These are phyloP conservation scores for Yponomeuta sedellus DNA, from an alignment of 2,888 invertebrate genomes.

Conservation along the genomic window DNA sequence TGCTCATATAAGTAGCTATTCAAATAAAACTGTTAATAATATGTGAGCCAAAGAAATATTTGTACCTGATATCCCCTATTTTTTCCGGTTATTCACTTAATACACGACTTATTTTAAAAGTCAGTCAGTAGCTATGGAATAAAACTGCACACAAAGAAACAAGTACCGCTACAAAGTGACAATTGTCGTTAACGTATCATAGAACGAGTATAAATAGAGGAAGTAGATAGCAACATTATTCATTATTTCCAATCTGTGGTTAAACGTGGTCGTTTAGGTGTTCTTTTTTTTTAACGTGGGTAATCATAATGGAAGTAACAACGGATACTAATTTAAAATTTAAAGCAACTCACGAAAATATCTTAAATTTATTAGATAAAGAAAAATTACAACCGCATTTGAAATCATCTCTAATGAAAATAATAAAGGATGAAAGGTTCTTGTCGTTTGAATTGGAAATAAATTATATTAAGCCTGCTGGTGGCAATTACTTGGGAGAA, in stretches of 20 bases:
- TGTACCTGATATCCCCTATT: too few relatives aligned
- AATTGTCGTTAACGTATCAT: too few relatives aligned
- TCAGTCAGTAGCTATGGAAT: too few relatives aligned
- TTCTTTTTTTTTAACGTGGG: not conserved
- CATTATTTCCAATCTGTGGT: not conserved
- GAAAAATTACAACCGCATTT: not conserved
- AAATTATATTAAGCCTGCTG: slow-evolving; percentile 7
- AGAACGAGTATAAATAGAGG: too few relatives aligned
- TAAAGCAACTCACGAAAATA: not conserved
- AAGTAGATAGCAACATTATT: too few relatives aligned
- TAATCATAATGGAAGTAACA: not conserved
- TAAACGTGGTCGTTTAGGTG: not conserved
- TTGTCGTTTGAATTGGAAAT: slow-evolving; percentile 3
- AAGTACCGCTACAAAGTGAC: too few relatives aligned
- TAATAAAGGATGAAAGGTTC: slow-evolving; percentile 14
- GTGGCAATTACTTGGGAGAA: slow-evolving; percentile 24
- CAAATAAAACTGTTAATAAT: too few relatives aligned
- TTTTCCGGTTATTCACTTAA: too few relatives aligned
- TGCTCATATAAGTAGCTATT: too few relatives aligned
- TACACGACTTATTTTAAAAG: too few relatives aligned
- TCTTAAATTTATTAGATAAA: not conserved
- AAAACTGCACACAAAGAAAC: too few relatives aligned
- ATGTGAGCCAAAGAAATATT: too few relatives aligned
- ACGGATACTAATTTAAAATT: not conserved
- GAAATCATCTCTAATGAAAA: not conserved